A percentile compares a stretch with the other conserved stretches of the same genome.
Evolutionary conservation across 2,888 invertebrate genomes (phyloP).

Genomic region (Drosophila incognita): DNA sequence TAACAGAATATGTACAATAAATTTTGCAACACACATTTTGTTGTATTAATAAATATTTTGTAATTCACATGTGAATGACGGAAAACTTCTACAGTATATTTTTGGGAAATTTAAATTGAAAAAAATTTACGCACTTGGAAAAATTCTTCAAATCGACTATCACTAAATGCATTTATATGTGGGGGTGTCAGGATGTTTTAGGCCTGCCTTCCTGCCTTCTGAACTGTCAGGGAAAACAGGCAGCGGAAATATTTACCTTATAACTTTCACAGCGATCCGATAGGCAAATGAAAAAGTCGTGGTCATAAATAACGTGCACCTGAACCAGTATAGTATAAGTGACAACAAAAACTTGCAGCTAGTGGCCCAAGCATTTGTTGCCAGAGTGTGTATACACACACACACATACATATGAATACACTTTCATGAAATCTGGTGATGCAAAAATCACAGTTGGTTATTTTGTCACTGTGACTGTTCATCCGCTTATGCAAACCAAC

Average conservation of each 20-base stretch:
- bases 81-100: slow-evolving; percentile 2
- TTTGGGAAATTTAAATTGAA: background rate
- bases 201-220: background rate
- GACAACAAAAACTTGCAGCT: slow-evolving; percentile 27
- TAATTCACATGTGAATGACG: slow-evolving; percentile 4
- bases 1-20: slow-evolving; percentile 38
- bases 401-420: background rate
- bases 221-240: slow-evolving; percentile 18
- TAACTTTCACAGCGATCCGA: slow-evolving; percentile 55
- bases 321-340: slow-evolving; percentile 19
- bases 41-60: background rate
- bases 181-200: slow-evolving; percentile 10
- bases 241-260: slow-evolving; percentile 43
- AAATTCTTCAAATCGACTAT: background rate
- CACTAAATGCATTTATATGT: background rate
- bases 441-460: background rate
- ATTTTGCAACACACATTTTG: slow-evolving; percentile 56
- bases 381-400: background rate
- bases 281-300: slow-evolving; percentile 63
- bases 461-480: slow-evolving; percentile 5
- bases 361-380: slow-evolving; percentile 18
- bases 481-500: background rate
- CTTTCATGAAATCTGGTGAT: slow-evolving; percentile 5
- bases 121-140: background rate
- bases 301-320: slow-evolving; percentile 60